Conservation (phyloP, 2,113 vertebrate genomes). For the Meles meles region DNA sequence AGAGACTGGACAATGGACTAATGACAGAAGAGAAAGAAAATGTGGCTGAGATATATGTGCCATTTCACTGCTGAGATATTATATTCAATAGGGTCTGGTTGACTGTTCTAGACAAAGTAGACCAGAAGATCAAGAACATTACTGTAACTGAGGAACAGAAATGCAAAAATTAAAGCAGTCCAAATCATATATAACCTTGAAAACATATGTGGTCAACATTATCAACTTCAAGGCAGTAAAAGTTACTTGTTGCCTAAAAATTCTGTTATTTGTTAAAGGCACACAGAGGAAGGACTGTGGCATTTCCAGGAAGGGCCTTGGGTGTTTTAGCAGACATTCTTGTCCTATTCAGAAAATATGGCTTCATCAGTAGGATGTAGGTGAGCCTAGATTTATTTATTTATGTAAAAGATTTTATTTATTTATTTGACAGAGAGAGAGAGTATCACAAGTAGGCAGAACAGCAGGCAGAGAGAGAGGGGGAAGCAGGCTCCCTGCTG, state of each 20-base stretch:
- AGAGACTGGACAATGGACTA: neutral
- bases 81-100: neutral
- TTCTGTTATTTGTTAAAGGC: neutral
- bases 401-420: no score
- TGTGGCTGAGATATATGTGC: neutral
- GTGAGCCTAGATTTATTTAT: neutral
- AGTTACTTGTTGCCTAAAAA: neutral
- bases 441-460: no score
- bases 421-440: no score
- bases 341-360: neutral
- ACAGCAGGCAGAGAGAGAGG: no score
- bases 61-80: neutral
- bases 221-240: neutral
- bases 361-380: neutral
- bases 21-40: neutral
- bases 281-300: neutral
- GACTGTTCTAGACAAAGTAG: neutral
- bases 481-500: no score
- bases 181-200: neutral
- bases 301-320: rapidly evolving
- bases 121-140: neutral
- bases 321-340: neutral
- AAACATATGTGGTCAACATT: neutral
- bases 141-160: neutral
- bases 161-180: neutral